Percentiles rank a stretch among this genome's conserved stretches.
These are phyloP conservation scores for Micoletzkya japonica DNA, from an alignment of 2,888 invertebrate genomes.

Conservation along the genomic window DNA sequence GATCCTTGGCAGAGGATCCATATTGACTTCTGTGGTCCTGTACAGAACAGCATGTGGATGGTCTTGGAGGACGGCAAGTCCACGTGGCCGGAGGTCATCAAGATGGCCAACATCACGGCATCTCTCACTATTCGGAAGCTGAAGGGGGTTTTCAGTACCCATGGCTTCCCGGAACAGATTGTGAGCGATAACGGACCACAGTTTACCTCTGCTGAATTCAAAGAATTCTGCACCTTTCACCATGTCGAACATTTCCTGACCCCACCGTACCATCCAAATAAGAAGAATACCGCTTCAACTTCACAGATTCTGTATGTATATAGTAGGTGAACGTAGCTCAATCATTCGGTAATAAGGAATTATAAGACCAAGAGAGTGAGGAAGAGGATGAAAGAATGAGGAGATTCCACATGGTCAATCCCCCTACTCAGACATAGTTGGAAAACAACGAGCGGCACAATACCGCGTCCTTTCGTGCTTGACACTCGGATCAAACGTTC, in stretches of 20 bases:
- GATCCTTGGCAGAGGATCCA: conserved; percentile 13
- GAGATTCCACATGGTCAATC: too few relatives aligned
- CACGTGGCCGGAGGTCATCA: conserved; percentile 24
- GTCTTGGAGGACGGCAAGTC: conserved; percentile 21
- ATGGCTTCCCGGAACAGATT: background rate
- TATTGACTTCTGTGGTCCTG: conserved; percentile 13
- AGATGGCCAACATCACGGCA: conserved; percentile 14
- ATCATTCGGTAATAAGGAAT: too few relatives aligned
- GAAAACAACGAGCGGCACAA: too few relatives aligned
- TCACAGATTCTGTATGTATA: too few relatives aligned
- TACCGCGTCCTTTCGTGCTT: too few relatives aligned
- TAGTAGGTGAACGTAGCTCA: too few relatives aligned
- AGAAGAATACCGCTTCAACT: too few relatives aligned
- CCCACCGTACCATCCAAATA: conserved; percentile 11
- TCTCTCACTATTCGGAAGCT: conserved; percentile 2
- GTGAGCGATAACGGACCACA: conserved; percentile 15
- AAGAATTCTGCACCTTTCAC: background rate
- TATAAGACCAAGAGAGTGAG: too few relatives aligned
- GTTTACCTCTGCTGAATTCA: conserved; percentile 1
- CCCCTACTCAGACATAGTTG: too few relatives aligned
- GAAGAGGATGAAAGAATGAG: too few relatives aligned
- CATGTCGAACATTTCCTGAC: conserved; percentile 6
- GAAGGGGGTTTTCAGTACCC: background rate
- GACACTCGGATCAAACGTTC: too few relatives aligned
- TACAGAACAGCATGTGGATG: conserved; percentile 13